phyloP scores from a whole-genome alignment of 2,113 vertebrate genomes.

The Lipotes vexillifer region DNA sequence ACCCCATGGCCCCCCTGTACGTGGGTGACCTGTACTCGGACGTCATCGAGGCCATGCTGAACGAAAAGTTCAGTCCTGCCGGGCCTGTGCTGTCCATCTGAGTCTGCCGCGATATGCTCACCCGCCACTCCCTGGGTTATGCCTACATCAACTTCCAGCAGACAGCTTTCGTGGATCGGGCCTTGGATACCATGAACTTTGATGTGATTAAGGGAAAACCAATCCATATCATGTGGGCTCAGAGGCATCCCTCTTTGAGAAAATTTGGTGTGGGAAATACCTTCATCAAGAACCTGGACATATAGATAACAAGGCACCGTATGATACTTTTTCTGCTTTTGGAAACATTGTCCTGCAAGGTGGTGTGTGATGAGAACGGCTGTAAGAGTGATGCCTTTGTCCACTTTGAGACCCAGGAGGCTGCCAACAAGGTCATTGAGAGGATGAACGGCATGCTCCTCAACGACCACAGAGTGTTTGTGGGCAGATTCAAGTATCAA shows the following conservation, averaged over 20 bases:
- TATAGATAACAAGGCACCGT: conserved; percentile 99
- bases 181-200: conserved; percentile 99
- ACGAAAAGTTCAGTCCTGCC: conserved; percentile 98
- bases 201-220: conserved; percentile 99
- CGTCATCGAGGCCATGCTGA: conserved; percentile 99
- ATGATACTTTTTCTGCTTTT: conserved; percentile 98
- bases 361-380: conserved; percentile 99
- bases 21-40: conserved; percentile 99
- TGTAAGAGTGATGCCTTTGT: conserved; percentile 99
- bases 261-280: conserved; percentile 99
- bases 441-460: conserved; percentile 99
- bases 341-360: conserved; percentile 99
- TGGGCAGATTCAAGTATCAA: conserved; percentile 97
- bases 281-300: conserved; percentile 99
- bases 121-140: conserved; percentile 94
- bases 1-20: conserved; percentile 98
- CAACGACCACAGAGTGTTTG: conserved; percentile 99
- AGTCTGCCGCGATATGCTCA: conserved; percentile 98
- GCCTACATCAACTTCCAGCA: conserved; percentile 99
- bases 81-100: conserved; percentile 98
- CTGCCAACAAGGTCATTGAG: conserved; percentile 97
- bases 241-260: conserved; percentile 97
- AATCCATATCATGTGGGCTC: conserved; percentile 99
- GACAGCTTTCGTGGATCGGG: conserved; percentile 89
- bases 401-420: conserved; percentile 99